Percentiles rank a stretch among this genome's conserved stretches.
These are phyloP conservation scores for Pristionchus entomophagus DNA, from an alignment of 2,888 invertebrate genomes.

Conservation along the genomic window DNA sequence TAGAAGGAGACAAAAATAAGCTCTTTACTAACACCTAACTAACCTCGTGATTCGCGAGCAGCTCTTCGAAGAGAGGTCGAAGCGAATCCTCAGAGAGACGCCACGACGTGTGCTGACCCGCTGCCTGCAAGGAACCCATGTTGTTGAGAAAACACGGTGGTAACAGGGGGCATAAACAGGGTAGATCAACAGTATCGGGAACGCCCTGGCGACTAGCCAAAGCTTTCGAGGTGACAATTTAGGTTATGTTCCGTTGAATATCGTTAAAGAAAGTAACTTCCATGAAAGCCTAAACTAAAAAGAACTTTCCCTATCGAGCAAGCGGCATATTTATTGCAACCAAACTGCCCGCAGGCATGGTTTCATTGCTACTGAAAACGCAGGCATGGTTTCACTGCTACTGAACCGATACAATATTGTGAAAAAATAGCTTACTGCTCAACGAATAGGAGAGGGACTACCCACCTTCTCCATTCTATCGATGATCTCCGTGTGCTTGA, in stretches of 20 bases:
- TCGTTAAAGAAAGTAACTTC: too few relatives aligned
- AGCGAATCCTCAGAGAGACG: constrained; percentile 32
- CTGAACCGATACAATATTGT: background rate
- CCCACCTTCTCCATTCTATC: constrained; percentile 37
- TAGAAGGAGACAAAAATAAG: background rate
- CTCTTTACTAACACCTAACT: background rate
- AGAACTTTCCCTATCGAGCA: too few relatives aligned
- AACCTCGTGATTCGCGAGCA: background rate
- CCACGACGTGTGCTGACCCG: constrained; percentile 1
- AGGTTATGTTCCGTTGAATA: too few relatives aligned
- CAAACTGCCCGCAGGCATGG: too few relatives aligned
- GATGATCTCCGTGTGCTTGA: constrained; percentile 35
- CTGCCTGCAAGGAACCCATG: constrained; percentile 12
- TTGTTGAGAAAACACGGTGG: too few relatives aligned
- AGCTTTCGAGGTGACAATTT: too few relatives aligned
- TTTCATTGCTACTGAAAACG: too few relatives aligned
- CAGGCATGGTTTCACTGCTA: too few relatives aligned
- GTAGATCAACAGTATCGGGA: background rate
- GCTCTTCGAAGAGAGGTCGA: constrained; percentile 20
- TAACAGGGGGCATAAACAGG: background rate
- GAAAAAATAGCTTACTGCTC: background rate
- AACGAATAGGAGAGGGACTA: background rate
- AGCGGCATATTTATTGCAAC: too few relatives aligned
- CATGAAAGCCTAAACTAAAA: too few relatives aligned
- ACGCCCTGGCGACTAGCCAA: too few relatives aligned